A percentile compares a stretch with the other conserved stretches of the same genome.
phyloP scores from a whole-genome alignment of 2,113 vertebrate genomes.

The Tretioscincus oriximinensis region DNA sequence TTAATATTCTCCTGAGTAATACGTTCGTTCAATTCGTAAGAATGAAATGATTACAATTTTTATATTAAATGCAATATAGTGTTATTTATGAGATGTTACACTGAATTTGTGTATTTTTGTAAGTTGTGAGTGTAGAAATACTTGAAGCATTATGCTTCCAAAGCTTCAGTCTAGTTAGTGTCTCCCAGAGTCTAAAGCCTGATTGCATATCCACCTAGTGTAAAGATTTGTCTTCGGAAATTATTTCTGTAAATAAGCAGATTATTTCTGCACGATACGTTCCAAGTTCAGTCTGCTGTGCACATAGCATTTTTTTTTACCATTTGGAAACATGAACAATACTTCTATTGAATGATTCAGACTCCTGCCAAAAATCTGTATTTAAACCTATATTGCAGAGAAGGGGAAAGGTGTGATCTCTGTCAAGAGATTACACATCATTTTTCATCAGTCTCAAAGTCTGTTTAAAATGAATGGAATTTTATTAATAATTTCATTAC shows the following conservation, averaged over 20 bases:
- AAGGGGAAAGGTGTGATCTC: slow-evolving; percentile 9
- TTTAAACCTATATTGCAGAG: slow-evolving; percentile 13
- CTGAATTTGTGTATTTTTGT: not conserved
- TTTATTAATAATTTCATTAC: not conserved
- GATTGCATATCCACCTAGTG: slow-evolving; percentile 31
- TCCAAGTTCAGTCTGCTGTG: not conserved
- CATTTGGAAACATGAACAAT: not conserved
- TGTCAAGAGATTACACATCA: slow-evolving; percentile 12
- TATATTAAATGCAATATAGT: slow-evolving; percentile 3
- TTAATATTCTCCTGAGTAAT: slow-evolving; percentile 3
- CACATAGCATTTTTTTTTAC: not conserved
- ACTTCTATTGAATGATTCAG: not conserved
- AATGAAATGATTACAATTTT: slow-evolving; percentile 35
- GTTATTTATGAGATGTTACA: slow-evolving; percentile 11
- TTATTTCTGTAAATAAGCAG: not conserved
- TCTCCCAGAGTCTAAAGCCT: not conserved
- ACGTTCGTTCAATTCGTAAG: slow-evolving; percentile 11
- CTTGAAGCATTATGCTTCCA: slow-evolving; percentile 5
- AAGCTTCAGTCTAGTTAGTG: not conserved
- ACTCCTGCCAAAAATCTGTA: not conserved
- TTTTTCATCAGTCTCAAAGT: not conserved
- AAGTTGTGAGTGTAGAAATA: not conserved
- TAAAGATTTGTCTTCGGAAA: not conserved
- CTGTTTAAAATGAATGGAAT: not conserved
- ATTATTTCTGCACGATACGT: slow-evolving; percentile 9